Evolutionary conservation across 2,888 invertebrate species (phyloP).

Genomic region (Hydrotaea diabolus): DNA sequence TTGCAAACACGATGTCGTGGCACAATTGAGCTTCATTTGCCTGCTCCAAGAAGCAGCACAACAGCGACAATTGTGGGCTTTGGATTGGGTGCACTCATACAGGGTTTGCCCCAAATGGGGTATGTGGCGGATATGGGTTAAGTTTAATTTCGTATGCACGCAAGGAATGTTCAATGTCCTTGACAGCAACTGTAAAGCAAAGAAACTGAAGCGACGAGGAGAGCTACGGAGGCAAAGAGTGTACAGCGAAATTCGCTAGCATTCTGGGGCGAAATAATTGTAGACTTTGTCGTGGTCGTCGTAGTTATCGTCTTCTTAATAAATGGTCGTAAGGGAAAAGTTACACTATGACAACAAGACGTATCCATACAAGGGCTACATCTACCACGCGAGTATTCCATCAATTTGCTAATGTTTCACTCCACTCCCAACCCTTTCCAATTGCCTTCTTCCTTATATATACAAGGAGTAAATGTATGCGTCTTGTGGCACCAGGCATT

Average conservation of each 20-base stretch:
- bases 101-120: no score
- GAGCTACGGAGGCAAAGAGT: not conserved
- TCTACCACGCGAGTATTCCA: not conserved
- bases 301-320: not conserved
- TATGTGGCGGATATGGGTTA: constrained; percentile 56
- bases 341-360: no score
- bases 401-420: not conserved
- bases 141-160: constrained; percentile 65
- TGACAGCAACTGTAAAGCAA: constrained; percentile 43
- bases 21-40: constrained; percentile 20
- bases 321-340: not conserved
- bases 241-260: not conserved
- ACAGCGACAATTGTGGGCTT: not conserved
- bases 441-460: not conserved
- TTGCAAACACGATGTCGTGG: constrained; percentile 2
- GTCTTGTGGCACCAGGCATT: not conserved
- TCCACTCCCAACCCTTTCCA: not conserved
- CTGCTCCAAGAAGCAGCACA: not conserved
- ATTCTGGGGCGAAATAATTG: constrained; percentile 2
- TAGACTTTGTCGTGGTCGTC: constrained; percentile 13
- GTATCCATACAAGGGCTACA: not conserved
- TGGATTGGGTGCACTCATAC: not conserved
- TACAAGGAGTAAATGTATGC: not conserved
- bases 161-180: constrained; percentile 62
- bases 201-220: not conserved